Evolutionary conservation across 1,140 invertebrate genomes (phyloP).

Genomic region (Drosophila simulans): DNA sequence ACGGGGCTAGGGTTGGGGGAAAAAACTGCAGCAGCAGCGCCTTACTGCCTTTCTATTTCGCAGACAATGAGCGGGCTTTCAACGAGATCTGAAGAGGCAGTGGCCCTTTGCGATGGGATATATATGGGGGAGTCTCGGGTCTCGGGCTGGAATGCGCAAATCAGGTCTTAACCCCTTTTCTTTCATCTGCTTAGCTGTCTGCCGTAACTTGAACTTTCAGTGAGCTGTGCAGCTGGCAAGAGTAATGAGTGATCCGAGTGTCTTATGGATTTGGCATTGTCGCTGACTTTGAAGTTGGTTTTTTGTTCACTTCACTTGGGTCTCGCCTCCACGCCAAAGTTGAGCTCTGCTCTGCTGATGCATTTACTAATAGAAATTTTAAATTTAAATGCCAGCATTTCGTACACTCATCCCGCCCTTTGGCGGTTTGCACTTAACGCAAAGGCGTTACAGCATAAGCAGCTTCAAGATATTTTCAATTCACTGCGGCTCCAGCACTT

Average conservation of each 20-base stretch:
- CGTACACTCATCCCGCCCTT: constrained; percentile 27
- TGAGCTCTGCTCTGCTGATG: constrained; percentile 30
- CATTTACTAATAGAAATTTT: constrained; percentile 52
- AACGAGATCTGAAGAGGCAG: constrained; percentile 37
- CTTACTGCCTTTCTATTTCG: constrained; percentile 40
- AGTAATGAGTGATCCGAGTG: constrained; percentile 48
- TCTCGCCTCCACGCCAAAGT: constrained; percentile 16
- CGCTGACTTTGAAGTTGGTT: constrained; percentile 54
- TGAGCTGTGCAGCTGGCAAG: constrained; percentile 47
- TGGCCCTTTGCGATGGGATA: constrained; percentile 42
- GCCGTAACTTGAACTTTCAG: constrained; percentile 70
- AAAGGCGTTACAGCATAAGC: constrained; percentile 68
- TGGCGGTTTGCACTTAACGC: constrained; percentile 48
- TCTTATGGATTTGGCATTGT: constrained; percentile 64
- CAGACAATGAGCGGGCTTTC: constrained; percentile 71
- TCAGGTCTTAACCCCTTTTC: constrained; percentile 76
- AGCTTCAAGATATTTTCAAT: constrained; percentile 64
- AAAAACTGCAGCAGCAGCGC: constrained; percentile 31
- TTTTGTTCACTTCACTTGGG: constrained; percentile 11
- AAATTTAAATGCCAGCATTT: constrained; percentile 44
- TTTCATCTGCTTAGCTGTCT: constrained; percentile 57
- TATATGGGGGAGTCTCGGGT: background rate
- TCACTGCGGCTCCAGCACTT: constrained; percentile 24
- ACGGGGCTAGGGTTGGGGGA: background rate
- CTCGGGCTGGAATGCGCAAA: constrained; percentile 48